phyloP scores from a whole-genome alignment of 2,797 vertebrate genomes.

The Hoplostethus mediterraneus region DNA sequence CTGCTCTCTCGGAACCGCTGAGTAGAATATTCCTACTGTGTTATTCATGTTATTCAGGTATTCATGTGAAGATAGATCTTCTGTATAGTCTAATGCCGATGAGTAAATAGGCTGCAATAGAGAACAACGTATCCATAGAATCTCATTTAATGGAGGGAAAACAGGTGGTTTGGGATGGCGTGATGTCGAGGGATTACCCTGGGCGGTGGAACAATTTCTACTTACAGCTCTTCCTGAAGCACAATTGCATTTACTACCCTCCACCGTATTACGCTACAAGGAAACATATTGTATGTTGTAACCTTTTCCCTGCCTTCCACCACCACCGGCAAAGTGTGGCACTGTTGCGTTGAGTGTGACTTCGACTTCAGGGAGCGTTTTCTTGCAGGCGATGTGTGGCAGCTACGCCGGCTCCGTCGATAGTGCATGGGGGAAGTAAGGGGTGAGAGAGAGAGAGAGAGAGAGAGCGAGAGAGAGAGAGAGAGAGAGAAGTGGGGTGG shows the following conservation, averaged over 20 bases:
- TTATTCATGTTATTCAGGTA: too few species aligned
- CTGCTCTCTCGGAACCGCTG: too few species aligned
- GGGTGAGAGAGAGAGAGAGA: not conserved
- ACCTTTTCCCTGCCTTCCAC: conserved; percentile 57
- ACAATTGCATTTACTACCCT: conserved; percentile 43
- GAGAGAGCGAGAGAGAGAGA: conserved; percentile 13
- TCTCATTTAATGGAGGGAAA: conserved; percentile 30
- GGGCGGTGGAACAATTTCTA: conserved; percentile 24
- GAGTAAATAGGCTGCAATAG: not conserved
- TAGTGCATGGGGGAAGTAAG: not conserved
- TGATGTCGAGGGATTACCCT: conserved; percentile 41
- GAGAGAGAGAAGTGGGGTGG: not conserved
- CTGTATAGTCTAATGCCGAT: not conserved
- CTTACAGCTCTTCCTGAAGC: conserved; percentile 33
- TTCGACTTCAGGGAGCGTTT: conserved; percentile 60
- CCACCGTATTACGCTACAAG: conserved; percentile 61
- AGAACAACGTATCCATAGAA: conserved; percentile 10
- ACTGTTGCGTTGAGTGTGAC: conserved; percentile 71
- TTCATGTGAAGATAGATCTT: too few species aligned
- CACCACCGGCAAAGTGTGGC: conserved; percentile 70
- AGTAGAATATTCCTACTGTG: too few species aligned
- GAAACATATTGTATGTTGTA: conserved; percentile 24
- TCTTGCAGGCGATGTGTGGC: conserved; percentile 43
- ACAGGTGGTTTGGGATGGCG: conserved; percentile 76
- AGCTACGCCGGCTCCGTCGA: conserved; percentile 42